Base-by-base conservation (phyloP, 2,113 vertebrate genomes). In the Fregetta grallaria region DNA sequence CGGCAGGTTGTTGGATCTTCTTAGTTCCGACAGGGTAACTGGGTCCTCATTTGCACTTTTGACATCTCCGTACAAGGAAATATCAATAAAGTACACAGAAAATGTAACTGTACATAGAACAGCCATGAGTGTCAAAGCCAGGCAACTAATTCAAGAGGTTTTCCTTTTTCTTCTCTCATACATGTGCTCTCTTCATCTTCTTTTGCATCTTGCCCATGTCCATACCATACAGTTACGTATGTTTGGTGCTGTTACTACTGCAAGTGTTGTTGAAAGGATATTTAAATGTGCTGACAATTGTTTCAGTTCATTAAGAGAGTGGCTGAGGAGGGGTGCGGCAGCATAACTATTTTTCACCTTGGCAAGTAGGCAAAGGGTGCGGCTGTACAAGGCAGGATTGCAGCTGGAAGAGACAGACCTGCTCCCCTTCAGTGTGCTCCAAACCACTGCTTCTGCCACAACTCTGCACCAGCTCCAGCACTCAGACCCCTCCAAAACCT, bases 181-280 rank as follows among this genome's bases (percentile, higher is more conserved):
- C 0, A 0, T 16, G 13, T 17, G 29, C 44, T n/a, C 19, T 30
- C 34, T 38, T 6, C 19, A 20, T 9, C 52, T 68, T 38, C 50
- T 29, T 56, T 25, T 45, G 21, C 73, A 84, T 10, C 66, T 36
- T 56, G 32, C 29, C 40, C 44, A 47, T 4, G 10, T 27, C 47
- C 38, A 47, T 3, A 29, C 4, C 32, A 22, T 0, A 38, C 12
- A 32, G n/a, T n/a, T n/a, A n/a, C n/a, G 38, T 29, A 38, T 12
- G 3, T 81, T 49, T 49, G 73, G 42, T 56, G 38, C 59, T 71
- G 50, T 34, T 53, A 56, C 14, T 52, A 90, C 56, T 40, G 14
- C 40, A 56, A 47, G 15, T 8, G 9, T 3, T 73, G 26, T 3
- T 70, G 55, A 77, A 76, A 93, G 50, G n/a, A 56, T 50, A 61